Evolutionary conservation across 2,797 vertebrate genomes (phyloP).

Genomic region (Notoglanidium macrostoma): DNA sequence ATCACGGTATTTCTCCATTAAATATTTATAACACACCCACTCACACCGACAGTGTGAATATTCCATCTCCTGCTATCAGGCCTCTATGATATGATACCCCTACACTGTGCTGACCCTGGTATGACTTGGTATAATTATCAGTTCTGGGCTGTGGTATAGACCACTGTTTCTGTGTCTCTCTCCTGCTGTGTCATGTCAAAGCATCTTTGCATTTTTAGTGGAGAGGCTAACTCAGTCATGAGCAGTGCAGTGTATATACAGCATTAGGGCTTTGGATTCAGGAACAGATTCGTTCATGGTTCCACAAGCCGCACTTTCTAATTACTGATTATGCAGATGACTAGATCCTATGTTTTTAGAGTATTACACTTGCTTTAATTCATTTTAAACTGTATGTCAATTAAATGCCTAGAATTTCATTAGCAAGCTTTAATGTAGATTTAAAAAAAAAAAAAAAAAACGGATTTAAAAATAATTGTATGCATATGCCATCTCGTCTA

Average conservation of each 20-base stretch:
- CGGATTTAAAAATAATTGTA: not conserved
- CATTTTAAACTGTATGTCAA: not conserved
- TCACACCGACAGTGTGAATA: slow-evolving; percentile 49
- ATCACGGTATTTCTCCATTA: slow-evolving; percentile 59
- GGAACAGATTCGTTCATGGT: slow-evolving; percentile 19
- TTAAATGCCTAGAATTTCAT: not conserved
- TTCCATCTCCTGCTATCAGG: slow-evolving; percentile 54
- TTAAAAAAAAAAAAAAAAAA: slow-evolving; percentile 1
- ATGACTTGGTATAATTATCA: slow-evolving; percentile 48
- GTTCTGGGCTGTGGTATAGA: slow-evolving; percentile 34
- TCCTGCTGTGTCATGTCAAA: slow-evolving; percentile 27
- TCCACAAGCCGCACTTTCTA: not conserved
- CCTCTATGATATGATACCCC: slow-evolving; percentile 44
- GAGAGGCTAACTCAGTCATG: slow-evolving; percentile 41
- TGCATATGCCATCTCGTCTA: slow-evolving; percentile 12
- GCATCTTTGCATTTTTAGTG: slow-evolving; percentile 23
- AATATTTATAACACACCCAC: slow-evolving; percentile 60
- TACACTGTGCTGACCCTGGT: slow-evolving; percentile 46
- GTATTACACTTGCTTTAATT: not conserved
- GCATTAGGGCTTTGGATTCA: slow-evolving; percentile 14
- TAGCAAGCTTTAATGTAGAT: not conserved
- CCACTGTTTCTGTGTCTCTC: slow-evolving; percentile 36
- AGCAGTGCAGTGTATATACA: slow-evolving; percentile 33
- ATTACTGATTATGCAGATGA: not conserved
- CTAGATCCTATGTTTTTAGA: not conserved